Evolutionary conservation across 2,797 vertebrate genomes (phyloP).

Genomic region (Ficedula albicollis): DNA sequence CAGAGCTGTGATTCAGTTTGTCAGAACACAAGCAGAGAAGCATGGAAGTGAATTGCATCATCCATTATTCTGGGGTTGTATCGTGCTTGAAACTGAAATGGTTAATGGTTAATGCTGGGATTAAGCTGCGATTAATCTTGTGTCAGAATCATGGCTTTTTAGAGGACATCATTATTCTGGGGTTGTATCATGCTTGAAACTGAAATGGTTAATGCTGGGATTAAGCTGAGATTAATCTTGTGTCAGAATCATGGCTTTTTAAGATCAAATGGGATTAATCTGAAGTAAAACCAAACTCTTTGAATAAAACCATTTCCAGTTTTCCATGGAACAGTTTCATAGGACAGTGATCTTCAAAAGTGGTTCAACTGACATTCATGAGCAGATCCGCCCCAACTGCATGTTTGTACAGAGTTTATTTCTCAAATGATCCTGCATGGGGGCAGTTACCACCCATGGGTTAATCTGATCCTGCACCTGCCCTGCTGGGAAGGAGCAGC

Average conservation of each 20-base stretch:
- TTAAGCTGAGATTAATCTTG: neutral
- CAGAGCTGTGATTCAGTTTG: neutral
- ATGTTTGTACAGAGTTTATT: neutral
- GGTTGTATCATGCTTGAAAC: neutral
- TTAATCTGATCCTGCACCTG: neutral
- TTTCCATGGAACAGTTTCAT: neutral
- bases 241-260: neutral
- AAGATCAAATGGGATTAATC: neutral
- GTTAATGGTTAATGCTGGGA: no score
- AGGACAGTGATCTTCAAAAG: neutral
- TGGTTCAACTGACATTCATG: rapidly evolving
- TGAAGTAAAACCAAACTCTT: neutral
- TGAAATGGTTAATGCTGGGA: neutral
- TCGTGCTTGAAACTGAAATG: neutral
- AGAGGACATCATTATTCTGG: neutral
- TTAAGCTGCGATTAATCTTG: neutral
- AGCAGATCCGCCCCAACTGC: neutral
- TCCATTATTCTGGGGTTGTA: neutral
- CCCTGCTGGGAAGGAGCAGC: neutral
- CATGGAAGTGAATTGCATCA: neutral
- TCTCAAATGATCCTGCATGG: neutral
- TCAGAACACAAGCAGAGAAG: neutral
- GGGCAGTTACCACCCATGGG: neutral
- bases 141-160: neutral
- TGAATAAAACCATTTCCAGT: neutral